Conservation (phyloP, 2,113 vertebrate species). For the Tragulus kanchil region DNA sequence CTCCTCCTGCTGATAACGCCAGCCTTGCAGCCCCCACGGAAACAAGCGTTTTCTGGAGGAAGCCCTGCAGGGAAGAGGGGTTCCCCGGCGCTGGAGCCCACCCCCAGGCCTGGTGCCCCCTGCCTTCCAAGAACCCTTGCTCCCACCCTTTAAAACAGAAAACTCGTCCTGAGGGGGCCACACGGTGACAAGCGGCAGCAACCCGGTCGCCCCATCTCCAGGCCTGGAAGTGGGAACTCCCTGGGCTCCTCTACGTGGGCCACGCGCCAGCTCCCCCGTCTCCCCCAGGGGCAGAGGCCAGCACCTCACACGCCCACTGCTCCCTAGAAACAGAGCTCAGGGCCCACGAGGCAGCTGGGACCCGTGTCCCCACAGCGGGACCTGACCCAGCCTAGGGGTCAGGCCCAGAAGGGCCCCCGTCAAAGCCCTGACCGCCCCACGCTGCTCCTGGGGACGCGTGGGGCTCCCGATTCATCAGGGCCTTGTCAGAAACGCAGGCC, state of each 20-base stretch:
- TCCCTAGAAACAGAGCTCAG: fast-evolving
- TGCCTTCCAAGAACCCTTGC: not conserved
- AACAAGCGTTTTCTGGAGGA: fast-evolving
- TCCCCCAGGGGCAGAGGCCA: not conserved
- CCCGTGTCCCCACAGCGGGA: not conserved
- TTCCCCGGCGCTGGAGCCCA: fast-evolving
- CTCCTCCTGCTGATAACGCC: fast-evolving
- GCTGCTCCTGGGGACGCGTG: not conserved
- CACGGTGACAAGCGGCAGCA: fast-evolving
- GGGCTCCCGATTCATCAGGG: not conserved
- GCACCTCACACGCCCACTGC: fast-evolving
- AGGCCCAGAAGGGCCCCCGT: fast-evolving
- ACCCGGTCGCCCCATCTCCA: fast-evolving
- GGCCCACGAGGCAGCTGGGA: not conserved
- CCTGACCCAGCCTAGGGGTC: not conserved
- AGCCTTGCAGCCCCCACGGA: not conserved
- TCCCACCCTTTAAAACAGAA: not conserved
- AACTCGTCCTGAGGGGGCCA: not conserved
- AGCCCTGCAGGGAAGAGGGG: fast-evolving
- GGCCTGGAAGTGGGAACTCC: not conserved
- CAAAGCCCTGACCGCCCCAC: not conserved
- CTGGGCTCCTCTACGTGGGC: fast-evolving
- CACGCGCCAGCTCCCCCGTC: fast-evolving
- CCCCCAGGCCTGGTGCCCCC: not conserved
- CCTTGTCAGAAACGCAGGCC: not conserved